Evolutionary conservation across 2,797 vertebrate genomes (phyloP).

Genomic region (Cyclopterus lumpus): DNA sequence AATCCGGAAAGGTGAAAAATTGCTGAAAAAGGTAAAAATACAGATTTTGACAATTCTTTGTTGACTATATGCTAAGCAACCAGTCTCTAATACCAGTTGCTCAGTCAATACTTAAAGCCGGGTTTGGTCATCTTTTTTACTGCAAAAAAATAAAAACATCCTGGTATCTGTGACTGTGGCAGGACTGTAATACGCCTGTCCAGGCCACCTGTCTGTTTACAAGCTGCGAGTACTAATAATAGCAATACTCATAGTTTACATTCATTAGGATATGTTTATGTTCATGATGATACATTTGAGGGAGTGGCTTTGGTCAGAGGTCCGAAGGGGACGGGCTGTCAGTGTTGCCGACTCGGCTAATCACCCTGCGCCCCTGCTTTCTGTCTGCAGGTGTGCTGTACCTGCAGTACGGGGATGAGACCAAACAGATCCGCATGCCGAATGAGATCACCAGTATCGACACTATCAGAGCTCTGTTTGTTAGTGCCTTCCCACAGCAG

Average conservation of each 20-base stretch:
- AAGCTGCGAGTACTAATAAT: background rate
- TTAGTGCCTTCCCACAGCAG: slow-evolving; percentile 97
- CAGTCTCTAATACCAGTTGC: background rate
- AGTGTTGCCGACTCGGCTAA: background rate
- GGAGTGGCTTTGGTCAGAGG: background rate
- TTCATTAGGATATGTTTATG: background rate
- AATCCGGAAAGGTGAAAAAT: background rate
- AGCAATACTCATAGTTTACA: background rate
- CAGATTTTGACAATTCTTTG: background rate
- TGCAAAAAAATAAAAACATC: background rate
- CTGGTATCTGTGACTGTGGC: too few species aligned
- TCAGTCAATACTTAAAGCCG: background rate
- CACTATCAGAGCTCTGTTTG: slow-evolving; percentile 96
- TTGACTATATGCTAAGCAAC: background rate
- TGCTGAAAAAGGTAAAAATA: background rate
- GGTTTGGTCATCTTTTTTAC: background rate
- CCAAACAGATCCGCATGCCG: slow-evolving; percentile 96
- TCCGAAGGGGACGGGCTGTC: background rate
- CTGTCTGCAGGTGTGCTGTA: slow-evolving; percentile 90
- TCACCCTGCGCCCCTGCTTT: background rate
- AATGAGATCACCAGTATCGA: slow-evolving; percentile 97
- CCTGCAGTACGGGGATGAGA: slow-evolving; percentile 97
- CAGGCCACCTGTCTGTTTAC: background rate
- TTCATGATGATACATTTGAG: background rate
- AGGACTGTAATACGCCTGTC: background rate